These are phyloP conservation scores for Lycaena phlaeas DNA, from an alignment of 2,888 invertebrate genomes.

Conservation along the genomic window DNA sequence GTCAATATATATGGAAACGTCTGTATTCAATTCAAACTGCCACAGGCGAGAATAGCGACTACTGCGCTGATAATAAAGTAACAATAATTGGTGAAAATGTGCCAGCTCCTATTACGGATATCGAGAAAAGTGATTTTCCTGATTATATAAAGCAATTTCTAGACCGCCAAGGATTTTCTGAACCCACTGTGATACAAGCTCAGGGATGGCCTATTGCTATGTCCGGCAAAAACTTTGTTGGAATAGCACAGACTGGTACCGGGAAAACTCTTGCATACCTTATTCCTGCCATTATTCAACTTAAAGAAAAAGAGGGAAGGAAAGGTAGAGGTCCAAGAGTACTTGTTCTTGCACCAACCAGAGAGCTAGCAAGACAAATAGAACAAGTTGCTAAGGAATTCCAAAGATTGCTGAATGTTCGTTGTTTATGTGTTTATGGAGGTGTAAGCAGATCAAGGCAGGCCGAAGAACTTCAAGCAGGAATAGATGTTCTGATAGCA, in stretches of 20 bases:
- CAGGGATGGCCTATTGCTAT: constrained; percentile 89
- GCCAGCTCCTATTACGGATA: constrained; percentile 82
- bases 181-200: constrained; percentile 87
- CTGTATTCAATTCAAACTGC: constrained; percentile 42
- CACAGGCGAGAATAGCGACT: constrained; percentile 73
- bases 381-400: constrained; percentile 85
- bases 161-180: constrained; percentile 75
- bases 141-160: constrained; percentile 78
- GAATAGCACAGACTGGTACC: constrained; percentile 88
- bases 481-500: constrained; percentile 89
- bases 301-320: constrained; percentile 80
- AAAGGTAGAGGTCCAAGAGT: constrained; percentile 86
- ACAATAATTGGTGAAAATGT: constrained; percentile 80
- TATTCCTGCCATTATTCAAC: constrained; percentile 87
- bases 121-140: constrained; percentile 83
- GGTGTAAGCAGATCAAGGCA: constrained; percentile 83
- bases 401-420: constrained; percentile 78
- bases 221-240: constrained; percentile 85
- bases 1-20: constrained; percentile 23
- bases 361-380: constrained; percentile 85
- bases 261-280: constrained; percentile 85
- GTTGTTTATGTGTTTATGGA: constrained; percentile 89
- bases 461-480: constrained; percentile 75
- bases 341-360: constrained; percentile 84
- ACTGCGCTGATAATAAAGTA: constrained; percentile 78